Base-by-base conservation (phyloP, 2,888 invertebrate genomes). In the Dicycla oo region DNA sequence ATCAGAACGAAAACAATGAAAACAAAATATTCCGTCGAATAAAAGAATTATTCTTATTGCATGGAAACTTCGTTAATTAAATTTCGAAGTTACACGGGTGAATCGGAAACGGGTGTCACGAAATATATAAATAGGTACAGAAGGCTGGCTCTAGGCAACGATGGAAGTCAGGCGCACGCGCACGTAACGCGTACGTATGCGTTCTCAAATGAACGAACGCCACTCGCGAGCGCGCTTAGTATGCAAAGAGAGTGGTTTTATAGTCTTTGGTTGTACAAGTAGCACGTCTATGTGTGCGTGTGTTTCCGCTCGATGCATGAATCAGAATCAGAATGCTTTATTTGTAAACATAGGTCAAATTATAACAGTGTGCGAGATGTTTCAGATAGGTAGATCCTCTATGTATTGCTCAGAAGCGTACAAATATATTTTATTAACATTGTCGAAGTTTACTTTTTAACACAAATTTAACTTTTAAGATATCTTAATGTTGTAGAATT, bases 61-160 rank as follows among this genome's bases (percentile, higher is more conserved):
- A 64, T 45, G 40, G 57, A 26, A 79, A 73, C 54, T 79, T 60
- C 38, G 66, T 70, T 80, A 82, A 83, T 83, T 80, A 74, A 80
- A 80, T 74, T 75, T 61, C 57, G 30, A 58, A 82, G 70, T 74
- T 60, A 70, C 57, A 71, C 60, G 43, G 40, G 56, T n/a, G n/a
- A n/a, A n/a, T n/a, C n/a, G 49, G 30, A 53, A 71, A 61, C 60
- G 53, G 23, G n/a, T 70, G 38, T 76, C 53, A 73, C 13, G 30
- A 47, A 40, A 76, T 30, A 38, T n/a, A 3, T 20, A 20, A 5
- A 38, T 20, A 40, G 8, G 2, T 2, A 8, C 30, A 76, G 76
- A 76, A 76, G 54, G 30, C 1, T 0, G 15, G 1, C 1, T 54
- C 11, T 3, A 1, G 13, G 34, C 23, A 75, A 30, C 15, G 0